Base-by-base conservation (phyloP, 2,888 invertebrate species). In the Noctua janthina region DNA sequence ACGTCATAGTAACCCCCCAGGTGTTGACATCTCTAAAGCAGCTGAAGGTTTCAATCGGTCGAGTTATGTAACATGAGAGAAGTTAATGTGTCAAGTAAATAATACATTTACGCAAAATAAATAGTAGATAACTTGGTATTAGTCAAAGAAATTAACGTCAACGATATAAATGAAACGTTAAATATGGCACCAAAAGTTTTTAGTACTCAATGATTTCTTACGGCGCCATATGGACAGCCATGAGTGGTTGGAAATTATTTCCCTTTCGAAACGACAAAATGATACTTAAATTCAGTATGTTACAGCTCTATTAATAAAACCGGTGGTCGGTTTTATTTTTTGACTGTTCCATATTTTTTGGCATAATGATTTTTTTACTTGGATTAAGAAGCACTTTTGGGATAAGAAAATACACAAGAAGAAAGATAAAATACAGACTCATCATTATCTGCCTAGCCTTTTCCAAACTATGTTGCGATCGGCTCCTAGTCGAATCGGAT, bases 161-260 rank as follows among this genome's bases (percentile, higher is more conserved):
- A 23, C 51, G 15, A 56, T 71, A 85, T 85, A 67, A 81, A 80
- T 43, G 51, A 11, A 5, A 67, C 46, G 67, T 46, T 51, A 81
- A 72, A 67, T 71, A n/a, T 15, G n/a, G 29, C 35, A 11, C 23
- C 23, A 51, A 76, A 43, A 29, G 17, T 23, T 76, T 78, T 77
- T 23, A 46, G 39, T 56, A 56, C 46, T 39, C 15, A 64, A 64
- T 43, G 35, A 29, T 80, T 80, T 66, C 15, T 23, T 39, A 46
- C 17, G 35, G 23, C 39, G 20, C n/a, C n/a, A 56, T 17, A 46
- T n/a, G 35, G 2, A 20, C 11, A 43, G 20, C n/a, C 35, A 5
- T 23, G 43, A 39, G n/a, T 10, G 49, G 49, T n/a, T 51, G 11
- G 7, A 51, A 29, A 39, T 84, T 15, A 69, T 79, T 64, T 62